Evolutionary conservation across 2,797 vertebrate genomes (phyloP).

Genomic region (Limnodromus scolopaceus): DNA sequence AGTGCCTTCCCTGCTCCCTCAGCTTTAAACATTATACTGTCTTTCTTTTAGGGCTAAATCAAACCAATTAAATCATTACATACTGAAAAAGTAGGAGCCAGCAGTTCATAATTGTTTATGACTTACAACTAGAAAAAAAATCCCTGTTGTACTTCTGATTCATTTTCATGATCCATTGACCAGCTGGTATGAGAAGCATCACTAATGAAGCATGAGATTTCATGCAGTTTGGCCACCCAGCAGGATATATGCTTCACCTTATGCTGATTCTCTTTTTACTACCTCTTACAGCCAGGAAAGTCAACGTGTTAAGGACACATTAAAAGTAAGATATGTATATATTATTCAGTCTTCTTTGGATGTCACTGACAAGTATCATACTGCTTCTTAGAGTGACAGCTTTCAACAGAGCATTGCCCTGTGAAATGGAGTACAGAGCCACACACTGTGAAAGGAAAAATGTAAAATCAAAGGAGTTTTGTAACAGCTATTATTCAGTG

Average conservation of each 20-base stretch:
- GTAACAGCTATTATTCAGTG: slow-evolving; percentile 59
- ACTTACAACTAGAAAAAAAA: slow-evolving; percentile 28
- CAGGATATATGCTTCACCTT: slow-evolving; percentile 56
- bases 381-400: slow-evolving; percentile 61
- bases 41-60: not conserved
- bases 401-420: slow-evolving; percentile 65
- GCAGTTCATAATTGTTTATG: slow-evolving; percentile 69
- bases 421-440: slow-evolving; percentile 73
- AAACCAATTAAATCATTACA: slow-evolving; percentile 20
- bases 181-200: slow-evolving; percentile 75
- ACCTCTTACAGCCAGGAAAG: slow-evolving; percentile 35
- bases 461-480: slow-evolving; percentile 71
- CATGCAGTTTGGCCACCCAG: slow-evolving; percentile 69
- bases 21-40: not conserved
- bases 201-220: slow-evolving; percentile 76
- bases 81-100: slow-evolving; percentile 33
- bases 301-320: slow-evolving; percentile 42
- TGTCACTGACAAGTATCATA: slow-evolving; percentile 56
- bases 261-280: slow-evolving; percentile 51
- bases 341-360: slow-evolving; percentile 62
- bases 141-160: slow-evolving; percentile 59
- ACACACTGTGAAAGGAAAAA: slow-evolving; percentile 68
- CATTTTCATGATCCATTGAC: slow-evolving; percentile 77
- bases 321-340: slow-evolving; percentile 50
- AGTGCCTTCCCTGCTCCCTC: not conserved